Percentiles rank a stretch among this genome's conserved stretches.
phyloP scores from a whole-genome alignment of 2,888 invertebrate species.

The Caenorhabditis japonica region DNA sequence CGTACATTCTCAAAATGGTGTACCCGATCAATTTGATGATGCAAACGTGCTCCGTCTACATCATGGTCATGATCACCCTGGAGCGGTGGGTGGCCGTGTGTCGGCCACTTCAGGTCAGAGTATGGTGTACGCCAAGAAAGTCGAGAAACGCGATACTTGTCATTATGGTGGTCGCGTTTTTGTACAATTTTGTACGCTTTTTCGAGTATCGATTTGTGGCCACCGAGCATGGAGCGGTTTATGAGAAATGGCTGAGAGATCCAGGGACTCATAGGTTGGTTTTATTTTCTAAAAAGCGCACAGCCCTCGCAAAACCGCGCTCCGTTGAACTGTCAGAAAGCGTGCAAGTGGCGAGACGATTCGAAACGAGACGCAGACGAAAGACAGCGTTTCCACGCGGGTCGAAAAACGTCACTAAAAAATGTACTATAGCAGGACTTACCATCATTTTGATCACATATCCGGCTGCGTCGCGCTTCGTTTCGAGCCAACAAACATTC shows the following conservation, averaged over 20 bases:
- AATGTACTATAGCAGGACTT: too few species aligned
- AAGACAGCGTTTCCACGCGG: too few species aligned
- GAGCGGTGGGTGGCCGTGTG: slow-evolving; percentile 76
- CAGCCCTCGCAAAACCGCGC: neutral
- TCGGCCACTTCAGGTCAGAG: slow-evolving; percentile 70
- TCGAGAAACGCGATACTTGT: slow-evolving; percentile 67
- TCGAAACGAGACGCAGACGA: too few species aligned
- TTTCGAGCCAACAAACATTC: too few species aligned
- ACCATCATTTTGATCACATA: too few species aligned
- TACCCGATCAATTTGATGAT: slow-evolving; percentile 75
- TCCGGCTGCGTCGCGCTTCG: too few species aligned
- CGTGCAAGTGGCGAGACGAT: too few species aligned
- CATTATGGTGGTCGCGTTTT: slow-evolving; percentile 66
- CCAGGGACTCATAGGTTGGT: slow-evolving; percentile 54
- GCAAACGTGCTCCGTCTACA: slow-evolving; percentile 74
- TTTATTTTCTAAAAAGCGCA: neutral
- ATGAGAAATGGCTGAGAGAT: slow-evolving; percentile 58
- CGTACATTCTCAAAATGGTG: slow-evolving; percentile 71
- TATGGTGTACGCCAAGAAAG: slow-evolving; percentile 73
- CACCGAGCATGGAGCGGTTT: slow-evolving; percentile 42
- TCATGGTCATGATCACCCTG: slow-evolving; percentile 74
- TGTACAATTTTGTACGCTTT: slow-evolving; percentile 73
- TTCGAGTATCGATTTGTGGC: slow-evolving; percentile 71
- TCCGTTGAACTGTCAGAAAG: neutral
- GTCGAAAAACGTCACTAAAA: too few species aligned